Evolutionary conservation across 2,888 invertebrate species (phyloP).

Genomic region (Dione vanillae): DNA sequence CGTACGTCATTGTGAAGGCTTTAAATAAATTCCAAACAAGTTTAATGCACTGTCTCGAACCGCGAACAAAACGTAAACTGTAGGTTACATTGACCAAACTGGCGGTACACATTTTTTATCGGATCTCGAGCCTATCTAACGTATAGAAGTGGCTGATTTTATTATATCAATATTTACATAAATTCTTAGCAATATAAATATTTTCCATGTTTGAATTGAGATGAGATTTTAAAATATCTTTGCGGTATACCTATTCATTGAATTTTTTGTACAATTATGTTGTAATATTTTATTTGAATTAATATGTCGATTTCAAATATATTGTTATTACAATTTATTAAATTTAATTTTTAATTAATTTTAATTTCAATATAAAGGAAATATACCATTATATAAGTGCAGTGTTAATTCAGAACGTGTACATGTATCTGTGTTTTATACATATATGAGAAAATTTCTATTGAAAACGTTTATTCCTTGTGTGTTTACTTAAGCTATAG

Average conservation of each 20-base stretch:
- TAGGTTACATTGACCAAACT: conserved; percentile 39
- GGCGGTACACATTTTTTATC: conserved; percentile 22
- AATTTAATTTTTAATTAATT: no score
- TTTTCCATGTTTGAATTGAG: not conserved
- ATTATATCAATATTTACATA: conserved; percentile 12
- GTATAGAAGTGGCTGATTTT: conserved; percentile 24
- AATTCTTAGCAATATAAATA: not conserved
- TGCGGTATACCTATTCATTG: not conserved
- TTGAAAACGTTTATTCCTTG: no score
- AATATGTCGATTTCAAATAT: not conserved
- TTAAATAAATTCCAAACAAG: conserved; percentile 28
- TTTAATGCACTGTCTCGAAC: conserved; percentile 29
- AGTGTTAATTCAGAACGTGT: no score
- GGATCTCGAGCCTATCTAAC: conserved; percentile 4
- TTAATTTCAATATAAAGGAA: no score
- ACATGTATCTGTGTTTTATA: no score
- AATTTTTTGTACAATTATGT: not conserved
- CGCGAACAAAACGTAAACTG: conserved; percentile 37
- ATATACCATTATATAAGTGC: no score
- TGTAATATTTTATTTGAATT: not conserved
- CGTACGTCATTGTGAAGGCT: conserved; percentile 47
- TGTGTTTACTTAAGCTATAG: no score
- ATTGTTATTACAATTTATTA: not conserved
- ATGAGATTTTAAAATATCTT: not conserved
- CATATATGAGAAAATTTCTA: no score